A percentile compares a stretch with the other conserved stretches of the same genome.
Conservation (phyloP, 2,888 invertebrate species). For the Mesorhabditis sp. region DNA sequence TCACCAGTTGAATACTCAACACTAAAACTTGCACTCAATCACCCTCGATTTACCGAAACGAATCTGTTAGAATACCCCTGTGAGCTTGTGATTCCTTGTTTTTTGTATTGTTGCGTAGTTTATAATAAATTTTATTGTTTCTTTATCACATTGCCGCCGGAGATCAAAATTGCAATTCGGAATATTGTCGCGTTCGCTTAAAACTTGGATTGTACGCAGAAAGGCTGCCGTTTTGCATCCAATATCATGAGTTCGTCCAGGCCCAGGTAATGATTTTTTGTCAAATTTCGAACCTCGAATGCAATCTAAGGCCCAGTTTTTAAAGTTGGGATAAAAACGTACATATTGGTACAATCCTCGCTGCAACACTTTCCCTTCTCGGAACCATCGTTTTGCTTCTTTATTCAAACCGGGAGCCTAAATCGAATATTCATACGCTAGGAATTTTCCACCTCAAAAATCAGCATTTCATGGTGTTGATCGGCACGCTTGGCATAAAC, state of each 20-base stretch:
- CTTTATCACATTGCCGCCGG: no score
- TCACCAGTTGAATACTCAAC: no score
- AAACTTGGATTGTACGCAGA: constrained; percentile 23
- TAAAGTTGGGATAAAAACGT: constrained; percentile 8
- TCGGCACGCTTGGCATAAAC: constrained; percentile 30
- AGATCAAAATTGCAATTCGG: no score
- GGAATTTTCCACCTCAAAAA: constrained; percentile 24
- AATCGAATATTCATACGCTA: neutral
- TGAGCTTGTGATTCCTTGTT: no score
- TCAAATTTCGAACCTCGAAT: constrained; percentile 44
- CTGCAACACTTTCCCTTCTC: constrained; percentile 40
- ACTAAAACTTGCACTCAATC: no score
- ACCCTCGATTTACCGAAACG: no score
- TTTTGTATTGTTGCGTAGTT: no score
- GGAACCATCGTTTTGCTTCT: constrained; percentile 48
- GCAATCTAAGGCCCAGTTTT: constrained; percentile 32
- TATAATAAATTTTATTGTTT: no score
- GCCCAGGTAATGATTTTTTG: constrained; percentile 42
- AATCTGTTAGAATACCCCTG: no score
- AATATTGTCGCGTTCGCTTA: no score
- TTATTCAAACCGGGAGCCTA: constrained; percentile 23
- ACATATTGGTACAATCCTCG: constrained; percentile 49
- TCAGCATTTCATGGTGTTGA: constrained; percentile 24
- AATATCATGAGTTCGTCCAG: constrained; percentile 49
- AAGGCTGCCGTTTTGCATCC: constrained; percentile 35